Evolutionary conservation across 2,797 vertebrate species (phyloP).

Genomic region (Apodemus agrarius): DNA sequence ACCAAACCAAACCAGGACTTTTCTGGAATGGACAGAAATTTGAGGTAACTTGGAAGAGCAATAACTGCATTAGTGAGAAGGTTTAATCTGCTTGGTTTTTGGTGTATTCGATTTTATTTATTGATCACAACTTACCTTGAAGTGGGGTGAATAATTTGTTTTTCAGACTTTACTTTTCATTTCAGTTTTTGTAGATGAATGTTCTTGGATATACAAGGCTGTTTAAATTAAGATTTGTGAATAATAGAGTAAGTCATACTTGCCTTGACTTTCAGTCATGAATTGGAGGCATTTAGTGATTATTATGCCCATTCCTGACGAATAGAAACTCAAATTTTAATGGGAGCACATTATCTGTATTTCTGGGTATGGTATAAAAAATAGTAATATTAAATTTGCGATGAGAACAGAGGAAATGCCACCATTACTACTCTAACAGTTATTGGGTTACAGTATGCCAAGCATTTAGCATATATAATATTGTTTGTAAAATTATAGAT

Average conservation of each 20-base stretch:
- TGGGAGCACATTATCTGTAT: background rate
- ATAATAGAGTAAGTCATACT: background rate
- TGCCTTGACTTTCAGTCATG: background rate
- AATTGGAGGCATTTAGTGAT: conserved; percentile 32
- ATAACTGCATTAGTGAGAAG: background rate
- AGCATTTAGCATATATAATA: background rate
- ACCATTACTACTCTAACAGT: background rate
- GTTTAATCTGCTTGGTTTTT: conserved; percentile 10
- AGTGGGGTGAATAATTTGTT: background rate
- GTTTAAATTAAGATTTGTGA: background rate
- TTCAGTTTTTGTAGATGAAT: conserved; percentile 2
- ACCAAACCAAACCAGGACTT: background rate
- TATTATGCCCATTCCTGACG: background rate
- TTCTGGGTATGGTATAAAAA: background rate
- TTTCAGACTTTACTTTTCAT: background rate
- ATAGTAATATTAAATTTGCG: background rate
- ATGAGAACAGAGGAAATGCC: background rate
- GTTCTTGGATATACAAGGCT: background rate
- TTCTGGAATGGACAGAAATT: background rate
- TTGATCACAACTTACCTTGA: background rate
- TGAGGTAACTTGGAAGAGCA: background rate
- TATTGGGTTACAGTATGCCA: background rate
- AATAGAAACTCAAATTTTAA: conserved; percentile 45
- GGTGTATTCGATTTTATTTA: conserved; percentile 1
- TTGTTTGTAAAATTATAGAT: background rate